phyloP scores from a whole-genome alignment of 2,113 vertebrate species.

The Indicator indicator region DNA sequence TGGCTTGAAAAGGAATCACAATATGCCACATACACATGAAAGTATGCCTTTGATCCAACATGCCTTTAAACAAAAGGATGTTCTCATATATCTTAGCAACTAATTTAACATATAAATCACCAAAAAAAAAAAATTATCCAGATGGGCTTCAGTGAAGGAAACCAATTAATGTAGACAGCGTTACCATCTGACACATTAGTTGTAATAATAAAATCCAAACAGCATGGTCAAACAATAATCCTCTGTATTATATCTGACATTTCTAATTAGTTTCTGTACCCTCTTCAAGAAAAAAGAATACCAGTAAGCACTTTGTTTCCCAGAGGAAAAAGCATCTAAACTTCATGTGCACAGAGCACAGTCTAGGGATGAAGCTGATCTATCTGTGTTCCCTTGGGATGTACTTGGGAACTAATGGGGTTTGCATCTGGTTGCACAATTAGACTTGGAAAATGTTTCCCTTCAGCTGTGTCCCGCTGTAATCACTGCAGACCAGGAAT shows the following conservation, averaged over 20 bases:
- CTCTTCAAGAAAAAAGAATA: conserved; percentile 47
- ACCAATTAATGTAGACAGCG: conserved; percentile 64
- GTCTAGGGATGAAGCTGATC: conserved; percentile 9
- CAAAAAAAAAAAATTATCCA: conserved; percentile 67
- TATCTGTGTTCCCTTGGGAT: conserved; percentile 19
- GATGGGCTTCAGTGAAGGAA: conserved; percentile 67
- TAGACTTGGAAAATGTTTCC: conserved; percentile 46
- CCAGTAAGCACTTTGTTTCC: conserved; percentile 38
- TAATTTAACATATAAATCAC: conserved; percentile 71
- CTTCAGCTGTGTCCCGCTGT: not conserved
- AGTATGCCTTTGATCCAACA: conserved; percentile 40
- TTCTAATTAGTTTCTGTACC: conserved; percentile 64
- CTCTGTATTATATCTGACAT: conserved; percentile 52
- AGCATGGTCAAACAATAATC: conserved; percentile 57
- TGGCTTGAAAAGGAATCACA: conserved; percentile 24
- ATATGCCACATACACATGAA: conserved; percentile 18
- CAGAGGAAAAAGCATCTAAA: conserved; percentile 39
- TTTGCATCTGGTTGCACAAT: conserved; percentile 66
- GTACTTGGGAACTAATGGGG: conserved; percentile 46
- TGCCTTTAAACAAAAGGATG: conserved; percentile 65
- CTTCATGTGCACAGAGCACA: not conserved
- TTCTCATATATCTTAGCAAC: conserved; percentile 62
- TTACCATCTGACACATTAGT: conserved; percentile 69
- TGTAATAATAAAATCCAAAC: conserved; percentile 71
- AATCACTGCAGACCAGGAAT: conserved; percentile 8